Conservation (phyloP, 1,140 invertebrate genomes). For the Listronotus oregonensis region DNA sequence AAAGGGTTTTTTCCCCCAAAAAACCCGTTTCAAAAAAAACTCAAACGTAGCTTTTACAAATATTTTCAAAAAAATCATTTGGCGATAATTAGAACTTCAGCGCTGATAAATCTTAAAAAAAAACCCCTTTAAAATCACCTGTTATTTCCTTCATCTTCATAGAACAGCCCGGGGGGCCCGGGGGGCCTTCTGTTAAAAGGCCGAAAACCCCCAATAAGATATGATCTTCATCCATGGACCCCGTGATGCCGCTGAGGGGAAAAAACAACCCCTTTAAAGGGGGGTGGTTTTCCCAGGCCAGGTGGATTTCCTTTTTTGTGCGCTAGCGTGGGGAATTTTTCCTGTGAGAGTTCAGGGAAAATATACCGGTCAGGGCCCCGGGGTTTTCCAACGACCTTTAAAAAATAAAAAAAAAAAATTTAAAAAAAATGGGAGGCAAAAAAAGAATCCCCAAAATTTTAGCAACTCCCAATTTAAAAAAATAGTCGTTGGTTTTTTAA, state of each 20-base stretch:
- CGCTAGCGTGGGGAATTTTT: conserved; percentile 43
- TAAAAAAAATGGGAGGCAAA: background rate
- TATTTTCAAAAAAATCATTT: no score
- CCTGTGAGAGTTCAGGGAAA: conserved; percentile 64
- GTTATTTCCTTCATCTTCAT: conserved; percentile 98
- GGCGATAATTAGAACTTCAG: no score
- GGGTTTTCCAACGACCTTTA: conserved; percentile 70
- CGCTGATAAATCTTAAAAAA: no score
- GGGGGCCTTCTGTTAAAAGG: conserved; percentile 92
- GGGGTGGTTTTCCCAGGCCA: conserved; percentile 48
- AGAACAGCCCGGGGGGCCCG: conserved; percentile 85
- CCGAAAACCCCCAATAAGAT: conserved; percentile 94
- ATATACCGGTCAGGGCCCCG: conserved; percentile 89
- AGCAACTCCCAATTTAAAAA: no score
- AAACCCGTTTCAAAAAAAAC: no score
- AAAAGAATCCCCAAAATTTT: no score
- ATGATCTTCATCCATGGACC: conserved; percentile 76
- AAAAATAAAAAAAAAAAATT: background rate
- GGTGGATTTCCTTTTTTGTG: conserved; percentile 48
- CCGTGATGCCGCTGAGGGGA: conserved; percentile 50
- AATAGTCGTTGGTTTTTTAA: no score
- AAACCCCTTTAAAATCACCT: no score
- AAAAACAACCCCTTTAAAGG: conserved; percentile 46
- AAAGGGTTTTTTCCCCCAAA: no score
- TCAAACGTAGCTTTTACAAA: no score